Evolutionary conservation across 2,888 invertebrate genomes (phyloP), one percentile per base, ranked within the genome.

Genomic region (Trilocha varians): DNA sequence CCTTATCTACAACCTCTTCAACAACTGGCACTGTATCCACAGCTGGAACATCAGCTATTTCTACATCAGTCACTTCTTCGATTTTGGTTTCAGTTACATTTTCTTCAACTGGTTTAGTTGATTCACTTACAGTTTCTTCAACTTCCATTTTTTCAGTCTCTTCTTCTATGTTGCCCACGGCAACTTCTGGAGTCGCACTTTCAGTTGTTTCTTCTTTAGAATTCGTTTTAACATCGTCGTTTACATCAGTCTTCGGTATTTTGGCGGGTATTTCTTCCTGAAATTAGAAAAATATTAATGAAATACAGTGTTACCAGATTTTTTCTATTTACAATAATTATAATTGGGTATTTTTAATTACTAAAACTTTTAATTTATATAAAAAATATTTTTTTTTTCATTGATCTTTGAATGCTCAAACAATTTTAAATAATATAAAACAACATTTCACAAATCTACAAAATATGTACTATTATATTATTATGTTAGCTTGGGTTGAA

Each of bases 181-280:
- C 16, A 15, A 38, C 11, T 38, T 46, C 48, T 2, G 43, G 3
- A 34, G 38, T 14, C 18, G 3, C 4, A 25, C 2, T 25, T 49
- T 53, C 14, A 17, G 9, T 9, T 5, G 11, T 37, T 2, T 14
- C 3, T 16, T 37, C 52, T 44, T 65, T 66, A 25, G 57, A 36
- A 40, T 55, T 44, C 38, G 65, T 53, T 53, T 77, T 78, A 32
- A 72, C 67, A 48, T 73, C 72, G 34, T 55, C 59, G 53, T 68
- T 75, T 9, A 57, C 49, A 49, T 83, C 83, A 48, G 86, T 88
- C 67, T 89, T 89, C 15, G 85, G 72, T 36, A 89, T 65, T 72
- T 89, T 89, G 16, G 87, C 70, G 16, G 89, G 88, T 50, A 83
- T 68, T 42, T 77, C 77, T 34, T 78, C 68, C 75, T 76, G 72